Percentiles rank a stretch among this genome's conserved stretches.
These are phyloP conservation scores for Jaculus jaculus DNA, from an alignment of 2,113 vertebrate genomes.

Conservation along the genomic window DNA sequence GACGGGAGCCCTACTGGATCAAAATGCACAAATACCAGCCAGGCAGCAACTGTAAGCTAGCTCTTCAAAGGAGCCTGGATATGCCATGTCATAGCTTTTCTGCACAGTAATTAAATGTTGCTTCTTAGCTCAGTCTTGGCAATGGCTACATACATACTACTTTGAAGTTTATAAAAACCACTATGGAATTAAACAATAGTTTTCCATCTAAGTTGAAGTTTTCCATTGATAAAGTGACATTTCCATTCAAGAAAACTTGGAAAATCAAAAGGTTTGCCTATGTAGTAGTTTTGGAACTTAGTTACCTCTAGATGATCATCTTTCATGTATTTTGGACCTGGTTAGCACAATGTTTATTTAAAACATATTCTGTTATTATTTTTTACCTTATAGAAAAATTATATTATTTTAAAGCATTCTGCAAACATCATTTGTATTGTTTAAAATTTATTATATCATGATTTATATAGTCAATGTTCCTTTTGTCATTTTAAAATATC, in stretches of 20 bases:
- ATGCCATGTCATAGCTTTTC: not conserved
- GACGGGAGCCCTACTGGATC: not conserved
- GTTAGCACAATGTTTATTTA: not conserved
- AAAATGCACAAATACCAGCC: not conserved
- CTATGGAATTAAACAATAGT: not conserved
- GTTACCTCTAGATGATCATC: slow-evolving; percentile 5
- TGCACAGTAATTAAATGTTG: not conserved
- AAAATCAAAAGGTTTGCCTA: not conserved
- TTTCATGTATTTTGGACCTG: not conserved
- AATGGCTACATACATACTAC: not conserved
- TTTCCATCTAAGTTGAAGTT: slow-evolving; percentile 1
- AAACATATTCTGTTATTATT: slow-evolving; percentile 37
- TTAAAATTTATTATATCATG: not conserved
- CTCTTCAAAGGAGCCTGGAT: not conserved
- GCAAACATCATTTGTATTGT: not conserved
- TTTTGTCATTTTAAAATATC: slow-evolving; percentile 16
- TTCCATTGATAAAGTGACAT: not conserved
- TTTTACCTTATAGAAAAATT: not conserved
- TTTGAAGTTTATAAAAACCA: not conserved
- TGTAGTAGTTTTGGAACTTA: not conserved
- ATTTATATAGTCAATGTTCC: not conserved
- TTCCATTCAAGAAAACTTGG: slow-evolving; percentile 36
- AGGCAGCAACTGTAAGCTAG: not conserved
- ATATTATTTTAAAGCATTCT: slow-evolving; percentile 4
- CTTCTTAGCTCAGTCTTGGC: not conserved